Evolutionary conservation across 2,113 vertebrate genomes (phyloP).

Genomic region (Ariopsis seemanni): DNA sequence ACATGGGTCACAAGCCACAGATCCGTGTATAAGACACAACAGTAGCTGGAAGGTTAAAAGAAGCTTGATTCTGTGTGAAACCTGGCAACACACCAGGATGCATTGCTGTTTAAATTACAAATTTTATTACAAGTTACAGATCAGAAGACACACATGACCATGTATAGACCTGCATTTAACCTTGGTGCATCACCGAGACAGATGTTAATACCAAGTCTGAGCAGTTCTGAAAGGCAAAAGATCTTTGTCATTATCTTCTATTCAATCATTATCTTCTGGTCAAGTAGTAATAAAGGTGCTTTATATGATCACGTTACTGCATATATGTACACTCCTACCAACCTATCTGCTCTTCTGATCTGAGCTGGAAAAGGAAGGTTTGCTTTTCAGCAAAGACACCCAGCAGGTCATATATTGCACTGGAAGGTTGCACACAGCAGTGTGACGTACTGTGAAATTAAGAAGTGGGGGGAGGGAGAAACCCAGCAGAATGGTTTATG

Average conservation of each 20-base stretch:
- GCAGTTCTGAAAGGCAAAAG: background rate
- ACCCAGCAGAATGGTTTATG: background rate
- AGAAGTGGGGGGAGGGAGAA: background rate
- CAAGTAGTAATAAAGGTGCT: background rate
- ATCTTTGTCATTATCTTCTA: too few relatives aligned
- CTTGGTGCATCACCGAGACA: background rate
- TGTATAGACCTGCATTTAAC: background rate
- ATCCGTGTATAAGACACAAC: background rate
- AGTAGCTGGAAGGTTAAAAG: background rate
- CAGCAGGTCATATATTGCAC: background rate
- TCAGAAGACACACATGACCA: background rate
- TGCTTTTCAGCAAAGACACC: background rate
- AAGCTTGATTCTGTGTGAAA: background rate
- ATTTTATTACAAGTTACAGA: background rate
- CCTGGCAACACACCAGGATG: background rate
- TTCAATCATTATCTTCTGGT: background rate
- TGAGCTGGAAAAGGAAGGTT: background rate
- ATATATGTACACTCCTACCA: background rate
- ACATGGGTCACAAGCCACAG: background rate
- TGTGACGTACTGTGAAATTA: slow-evolving; percentile 19
- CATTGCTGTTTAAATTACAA: background rate
- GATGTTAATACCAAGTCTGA: background rate
- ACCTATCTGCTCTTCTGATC: background rate
- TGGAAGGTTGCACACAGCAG: background rate
- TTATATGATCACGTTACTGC: background rate